A percentile compares a stretch with the other conserved stretches of the same genome.
Conservation (phyloP, 2,797 vertebrate genomes). For the Acropternis orthonyx region DNA sequence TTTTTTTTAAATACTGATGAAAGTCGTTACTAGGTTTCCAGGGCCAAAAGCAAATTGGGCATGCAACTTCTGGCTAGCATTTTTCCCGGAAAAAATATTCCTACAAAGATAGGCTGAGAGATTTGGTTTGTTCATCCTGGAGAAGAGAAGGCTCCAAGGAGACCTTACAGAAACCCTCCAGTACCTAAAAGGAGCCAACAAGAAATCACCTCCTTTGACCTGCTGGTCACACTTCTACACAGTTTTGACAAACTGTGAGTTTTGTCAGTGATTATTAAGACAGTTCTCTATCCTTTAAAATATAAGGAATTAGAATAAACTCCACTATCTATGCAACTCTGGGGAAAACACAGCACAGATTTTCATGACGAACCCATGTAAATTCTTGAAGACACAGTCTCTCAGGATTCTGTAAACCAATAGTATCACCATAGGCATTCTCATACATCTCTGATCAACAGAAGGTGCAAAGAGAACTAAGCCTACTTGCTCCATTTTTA, state of each 20-base stretch:
- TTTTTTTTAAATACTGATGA: not conserved
- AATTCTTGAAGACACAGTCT: not conserved
- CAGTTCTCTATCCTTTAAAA: not conserved
- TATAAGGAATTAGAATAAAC: not conserved
- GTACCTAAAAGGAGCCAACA: not conserved
- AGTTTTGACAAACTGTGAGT: not conserved
- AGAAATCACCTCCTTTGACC: not conserved
- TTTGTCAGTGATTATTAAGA: not conserved
- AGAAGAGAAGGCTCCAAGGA: not conserved
- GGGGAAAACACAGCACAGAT: not conserved
- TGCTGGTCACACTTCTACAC: no score
- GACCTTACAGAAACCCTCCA: not conserved
- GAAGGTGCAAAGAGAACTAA: not conserved
- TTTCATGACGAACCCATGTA: not conserved
- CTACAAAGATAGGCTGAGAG: not conserved
- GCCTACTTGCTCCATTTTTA: not conserved
- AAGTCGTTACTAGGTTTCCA: not conserved
- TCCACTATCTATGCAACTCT: not conserved
- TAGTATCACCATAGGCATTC: not conserved
- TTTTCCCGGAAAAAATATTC: not conserved
- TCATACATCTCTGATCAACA: fast-evolving
- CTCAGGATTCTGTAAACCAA: not conserved
- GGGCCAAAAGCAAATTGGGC: not conserved
- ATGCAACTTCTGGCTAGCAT: not conserved
- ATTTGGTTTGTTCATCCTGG: not conserved